Base-by-base conservation (phyloP, 2,888 invertebrate species). In the Lasioglossum oenotherae region DNA sequence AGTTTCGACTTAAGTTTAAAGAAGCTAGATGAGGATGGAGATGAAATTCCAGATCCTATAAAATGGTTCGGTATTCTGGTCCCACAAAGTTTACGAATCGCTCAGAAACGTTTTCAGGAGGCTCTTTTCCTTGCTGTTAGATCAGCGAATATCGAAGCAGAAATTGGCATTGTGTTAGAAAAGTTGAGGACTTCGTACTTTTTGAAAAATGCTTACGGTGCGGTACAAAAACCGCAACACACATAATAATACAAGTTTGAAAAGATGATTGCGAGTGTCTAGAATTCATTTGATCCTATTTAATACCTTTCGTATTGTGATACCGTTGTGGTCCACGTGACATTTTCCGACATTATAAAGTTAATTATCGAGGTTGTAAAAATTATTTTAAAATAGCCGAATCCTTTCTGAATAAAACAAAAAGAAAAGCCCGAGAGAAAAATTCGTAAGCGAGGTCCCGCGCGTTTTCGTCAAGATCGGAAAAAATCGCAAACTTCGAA, bases 41-140 rank as follows among this genome's bases (percentile, higher is more conserved):
- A 86, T 27, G 83, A 80, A 16, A 77, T 85, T 31, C 82, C 78
- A 23, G 90, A 98, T 94, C 98, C 98, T 0, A 94, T 98, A 49
- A 97, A 97, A 88, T 98, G 98, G 98, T 99, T 98, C 95, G 98
- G 98, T 19, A 96, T 98, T 64, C 95, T 99, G 57, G 98, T 98
- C 0, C 98, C 98, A 0, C 97, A 97, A 92, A 97, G 97, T 93
- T 95, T 99, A 92, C 97, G 97, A 91, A 96, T 96, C 89, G 98
- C 98, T 0, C 98, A 98, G 93, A 96, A 96, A 78, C 96, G 97
- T 91, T 99, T 98, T 93, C 96, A 97, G 91, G 97, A 97, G 90
- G 96, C 97, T 2, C 92, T 98, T 12, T 96, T 97, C 83, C 96
- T 97, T 93, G 95, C 96, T 57, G 96, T 97, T 19, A 97, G 97